Conservation (phyloP, 2,888 invertebrate species). For the Nomada fabriciana region DNA sequence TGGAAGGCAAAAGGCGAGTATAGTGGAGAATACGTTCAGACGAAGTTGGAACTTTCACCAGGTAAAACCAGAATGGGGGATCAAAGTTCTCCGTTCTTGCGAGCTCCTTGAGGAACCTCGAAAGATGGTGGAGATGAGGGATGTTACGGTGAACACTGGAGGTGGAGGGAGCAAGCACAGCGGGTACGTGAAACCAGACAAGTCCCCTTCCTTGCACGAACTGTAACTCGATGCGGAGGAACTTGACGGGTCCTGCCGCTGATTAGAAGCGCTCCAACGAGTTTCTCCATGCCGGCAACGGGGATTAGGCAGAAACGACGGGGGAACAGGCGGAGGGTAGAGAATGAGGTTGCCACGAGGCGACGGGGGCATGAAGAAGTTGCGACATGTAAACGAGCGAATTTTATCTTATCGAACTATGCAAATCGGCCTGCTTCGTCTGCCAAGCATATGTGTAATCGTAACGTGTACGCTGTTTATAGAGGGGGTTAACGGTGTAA, state of each 20-base stretch:
- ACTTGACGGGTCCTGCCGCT: conserved; percentile 80
- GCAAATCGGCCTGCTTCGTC: conserved; percentile 34
- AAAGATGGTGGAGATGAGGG: conserved; percentile 65
- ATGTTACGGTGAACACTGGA: conserved; percentile 63
- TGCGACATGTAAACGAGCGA: conserved; percentile 51
- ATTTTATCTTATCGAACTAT: conserved; percentile 54
- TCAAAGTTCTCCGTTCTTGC: conserved; percentile 77
- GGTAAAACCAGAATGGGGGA: conserved; percentile 76
- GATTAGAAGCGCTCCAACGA: conserved; percentile 82
- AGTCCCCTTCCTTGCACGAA: conserved; percentile 33
- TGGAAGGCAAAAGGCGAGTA: background rate
- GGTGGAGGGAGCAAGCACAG: conserved; percentile 28
- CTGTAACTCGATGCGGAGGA: conserved; percentile 79
- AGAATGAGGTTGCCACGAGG: conserved; percentile 7
- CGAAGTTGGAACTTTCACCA: conserved; percentile 39
- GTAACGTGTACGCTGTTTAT: conserved; percentile 16
- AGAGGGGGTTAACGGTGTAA: background rate
- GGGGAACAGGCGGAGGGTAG: conserved; percentile 15
- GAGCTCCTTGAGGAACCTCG: conserved; percentile 48
- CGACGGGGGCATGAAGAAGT: conserved; percentile 29
- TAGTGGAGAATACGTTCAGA: background rate
- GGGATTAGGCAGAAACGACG: conserved; percentile 77
- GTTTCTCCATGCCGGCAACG: conserved; percentile 77
- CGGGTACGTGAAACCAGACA: conserved; percentile 52
- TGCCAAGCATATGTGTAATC: conserved; percentile 29